Conservation (phyloP, 2,888 invertebrate species). For the Gandaritis pyraliata region DNA sequence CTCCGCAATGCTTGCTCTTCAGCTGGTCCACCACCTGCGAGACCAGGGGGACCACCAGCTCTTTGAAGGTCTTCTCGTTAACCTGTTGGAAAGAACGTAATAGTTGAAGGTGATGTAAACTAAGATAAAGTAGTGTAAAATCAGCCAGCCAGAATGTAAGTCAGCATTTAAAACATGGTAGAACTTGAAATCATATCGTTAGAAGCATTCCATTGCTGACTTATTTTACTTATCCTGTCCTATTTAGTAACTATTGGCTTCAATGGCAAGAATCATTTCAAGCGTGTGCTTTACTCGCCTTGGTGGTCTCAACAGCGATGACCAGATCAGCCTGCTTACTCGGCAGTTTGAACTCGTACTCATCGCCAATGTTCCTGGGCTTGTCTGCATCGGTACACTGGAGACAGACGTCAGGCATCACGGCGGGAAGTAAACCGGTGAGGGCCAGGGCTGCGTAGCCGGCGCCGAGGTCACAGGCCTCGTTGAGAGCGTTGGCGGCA, state of each 20-base stretch:
- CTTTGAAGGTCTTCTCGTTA: conserved; percentile 87
- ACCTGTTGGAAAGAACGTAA: conserved; percentile 55
- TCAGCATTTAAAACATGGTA: too few species aligned
- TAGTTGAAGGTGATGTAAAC: neutral
- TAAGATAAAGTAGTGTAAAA: neutral
- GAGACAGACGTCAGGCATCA: conserved; percentile 87
- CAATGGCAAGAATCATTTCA: too few species aligned
- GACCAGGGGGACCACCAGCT: conserved; percentile 85
- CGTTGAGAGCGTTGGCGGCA: conserved; percentile 70
- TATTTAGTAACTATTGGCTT: too few species aligned
- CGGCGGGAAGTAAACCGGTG: conserved; percentile 83
- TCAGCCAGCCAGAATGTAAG: too few species aligned
- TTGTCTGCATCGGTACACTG: conserved; percentile 79
- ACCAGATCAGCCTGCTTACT: conserved; percentile 92
- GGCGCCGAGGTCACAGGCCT: conserved; percentile 87
- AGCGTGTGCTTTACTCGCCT: conserved; percentile 48
- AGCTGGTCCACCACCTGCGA: conserved; percentile 84
- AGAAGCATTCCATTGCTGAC: too few species aligned
- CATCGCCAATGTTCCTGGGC: conserved; percentile 81
- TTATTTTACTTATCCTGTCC: too few species aligned
- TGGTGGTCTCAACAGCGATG: conserved; percentile 88
- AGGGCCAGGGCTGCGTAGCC: conserved; percentile 88
- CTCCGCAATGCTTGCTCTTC: conserved; percentile 79
- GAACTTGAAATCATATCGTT: too few species aligned
- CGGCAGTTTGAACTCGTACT: conserved; percentile 87